Evolutionary conservation across 1,140 invertebrate species (phyloP), one percentile per base, ranked within the genome.

Genomic region (Hylyphantes graminicola): DNA sequence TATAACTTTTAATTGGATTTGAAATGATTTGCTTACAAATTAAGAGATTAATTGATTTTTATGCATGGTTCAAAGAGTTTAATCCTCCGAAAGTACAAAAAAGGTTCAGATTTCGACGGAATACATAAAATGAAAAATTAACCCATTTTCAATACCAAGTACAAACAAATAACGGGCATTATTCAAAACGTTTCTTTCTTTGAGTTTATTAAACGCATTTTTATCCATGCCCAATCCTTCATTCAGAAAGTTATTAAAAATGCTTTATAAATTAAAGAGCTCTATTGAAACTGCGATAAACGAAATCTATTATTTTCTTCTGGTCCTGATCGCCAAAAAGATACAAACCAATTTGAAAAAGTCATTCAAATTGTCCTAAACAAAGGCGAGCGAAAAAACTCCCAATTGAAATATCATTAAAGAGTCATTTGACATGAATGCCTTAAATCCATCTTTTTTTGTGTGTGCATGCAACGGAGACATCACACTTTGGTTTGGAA

Each of bases 341-440:
- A 17, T 70, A 73, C 63, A 81, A 63, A 57, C 57, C 51, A 78
- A 67, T 78, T 7, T 65, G 64, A 79, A 68, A 73, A 81, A 81
- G 78, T 72, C 72, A 81, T 81, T 81, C 72, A 81, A 72, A 81
- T 72, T 81, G 61, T 19, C 13, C 68, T 73, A 64, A 70, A 81
- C 68, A 81, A 73, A 57, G 51, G 9, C 19, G 54, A 73, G 65
- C 11, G 73, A 73, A 81, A 73, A 63, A 63, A 19, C 59, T 73
- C 79, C 57, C 68, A 73, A 81, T 81, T 81, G 72, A 81, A 81
- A 81, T 81, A 57, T 81, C 79, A 72, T 73, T 81, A 81, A 57
- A 70, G 73, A 72, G 35, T 35, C 35, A 35, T 35, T 35, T 35
- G 35, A 35, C 5, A 2, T 35, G 35, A 35, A 35, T 35, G 35